Evolutionary conservation across 2,113 vertebrate genomes (phyloP), one percentile per base, ranked within the genome.

Genomic region (Balaenoptera acutorostrata): DNA sequence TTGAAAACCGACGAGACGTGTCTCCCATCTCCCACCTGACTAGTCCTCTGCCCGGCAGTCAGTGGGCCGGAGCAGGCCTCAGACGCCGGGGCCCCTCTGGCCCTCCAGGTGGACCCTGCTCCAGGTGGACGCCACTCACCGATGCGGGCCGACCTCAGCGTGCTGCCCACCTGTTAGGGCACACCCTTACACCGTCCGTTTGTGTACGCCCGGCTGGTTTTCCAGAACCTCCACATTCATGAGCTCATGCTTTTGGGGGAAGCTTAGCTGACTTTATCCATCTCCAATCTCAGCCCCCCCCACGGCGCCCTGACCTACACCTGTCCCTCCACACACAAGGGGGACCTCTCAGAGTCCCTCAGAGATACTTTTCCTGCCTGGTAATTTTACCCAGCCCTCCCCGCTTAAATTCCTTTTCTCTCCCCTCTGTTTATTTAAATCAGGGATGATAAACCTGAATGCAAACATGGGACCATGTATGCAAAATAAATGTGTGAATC

Each of bases 391-490:
- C 44, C 21, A 66, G 18, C 4, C 29, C 29, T 71, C 36, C 49
- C 27, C n/a, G 6, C 44, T 64, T 66, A 57, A 66, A 46, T 36
- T 66, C 12, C 31, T 61, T 80, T 64, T 21, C 63, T 36, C 36
- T 57, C 69, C 6, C 11, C 6, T 49, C 71, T 36, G 21, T 61
- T 36, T n/a, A 75, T n/a, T 49, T 63, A 39, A 77, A 49, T 44
- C 52, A 63, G 69, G 44, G 31, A 44, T 7, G 49, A 77, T 13
- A 57, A 55, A 21, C 12, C 59, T 44, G 27, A 41, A 87, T 2
- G 15, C 13, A 8, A 11, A 44, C 39, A 41, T 0, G 6, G 10
- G 23, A 13, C 8, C 25, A 14, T 1, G 1, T 21, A 29, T 4
- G 25, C 44, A 78, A 21, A 93, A 71, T 20, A 18, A 52, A 8